Evolutionary conservation across 2,113 vertebrate genomes (phyloP).

Genomic region (Ammodramus savannarum): DNA sequence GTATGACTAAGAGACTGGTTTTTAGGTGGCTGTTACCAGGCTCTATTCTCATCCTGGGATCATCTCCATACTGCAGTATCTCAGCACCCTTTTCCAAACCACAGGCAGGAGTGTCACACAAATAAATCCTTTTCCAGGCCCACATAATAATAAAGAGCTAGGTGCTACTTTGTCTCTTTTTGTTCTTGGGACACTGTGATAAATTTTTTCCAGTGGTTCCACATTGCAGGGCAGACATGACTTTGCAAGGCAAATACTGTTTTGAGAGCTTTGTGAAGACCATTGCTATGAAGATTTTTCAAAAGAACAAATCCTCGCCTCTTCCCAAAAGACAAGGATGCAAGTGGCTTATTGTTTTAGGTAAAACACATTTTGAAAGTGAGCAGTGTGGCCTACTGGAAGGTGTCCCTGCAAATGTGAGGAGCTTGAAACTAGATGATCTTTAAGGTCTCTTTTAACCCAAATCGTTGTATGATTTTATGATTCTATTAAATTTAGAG

Average conservation of each 20-base stretch:
- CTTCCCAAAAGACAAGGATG: background rate
- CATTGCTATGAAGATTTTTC: background rate
- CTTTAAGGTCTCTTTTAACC: background rate
- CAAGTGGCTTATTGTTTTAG: background rate
- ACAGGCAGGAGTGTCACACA: background rate
- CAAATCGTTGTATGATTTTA: background rate
- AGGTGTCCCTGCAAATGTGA: background rate
- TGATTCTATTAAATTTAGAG: background rate
- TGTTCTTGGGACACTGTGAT: accelerated
- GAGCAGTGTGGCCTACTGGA: too few relatives aligned
- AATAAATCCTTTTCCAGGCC: background rate
- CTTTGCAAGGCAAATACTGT: background rate
- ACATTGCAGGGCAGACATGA: background rate
- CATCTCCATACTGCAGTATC: background rate
- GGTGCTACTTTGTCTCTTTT: background rate
- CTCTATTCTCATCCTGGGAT: background rate
- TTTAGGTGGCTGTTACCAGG: background rate
- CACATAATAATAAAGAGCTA: background rate
- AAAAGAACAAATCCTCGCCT: background rate
- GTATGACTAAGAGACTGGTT: background rate
- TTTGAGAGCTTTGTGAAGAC: background rate
- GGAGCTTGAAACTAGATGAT: background rate
- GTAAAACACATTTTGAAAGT: background rate
- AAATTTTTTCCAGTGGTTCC: background rate
- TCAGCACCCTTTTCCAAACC: background rate